phyloP scores from a whole-genome alignment of 2,113 vertebrate genomes.

The Etheostoma cragini region DNA sequence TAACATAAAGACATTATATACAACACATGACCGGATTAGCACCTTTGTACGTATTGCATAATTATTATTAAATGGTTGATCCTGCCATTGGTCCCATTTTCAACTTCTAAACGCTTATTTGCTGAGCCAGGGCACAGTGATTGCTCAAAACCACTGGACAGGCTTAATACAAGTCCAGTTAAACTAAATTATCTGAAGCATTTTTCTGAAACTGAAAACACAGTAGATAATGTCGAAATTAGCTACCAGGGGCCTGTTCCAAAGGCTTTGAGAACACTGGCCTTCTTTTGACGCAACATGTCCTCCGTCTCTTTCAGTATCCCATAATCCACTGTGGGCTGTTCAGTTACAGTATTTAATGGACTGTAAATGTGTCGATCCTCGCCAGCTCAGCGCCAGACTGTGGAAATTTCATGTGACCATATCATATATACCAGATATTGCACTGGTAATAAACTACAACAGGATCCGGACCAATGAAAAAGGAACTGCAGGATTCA shows the following conservation, averaged over 20 bases:
- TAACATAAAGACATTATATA: constrained; percentile 18
- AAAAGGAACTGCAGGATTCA: background rate
- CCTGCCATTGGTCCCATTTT: background rate
- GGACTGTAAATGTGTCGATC: background rate
- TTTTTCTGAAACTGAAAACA: background rate
- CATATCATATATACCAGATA: background rate
- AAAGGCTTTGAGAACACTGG: background rate
- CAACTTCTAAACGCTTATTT: background rate
- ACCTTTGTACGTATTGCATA: constrained; percentile 13
- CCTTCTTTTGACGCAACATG: background rate
- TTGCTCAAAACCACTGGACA: background rate
- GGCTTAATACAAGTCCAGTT: background rate
- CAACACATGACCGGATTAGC: constrained; percentile 28
- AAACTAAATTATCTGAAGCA: background rate
- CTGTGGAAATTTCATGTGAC: background rate
- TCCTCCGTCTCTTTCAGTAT: background rate
- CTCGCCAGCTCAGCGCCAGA: background rate
- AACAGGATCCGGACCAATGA: background rate
- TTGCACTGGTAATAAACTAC: background rate
- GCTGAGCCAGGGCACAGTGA: background rate
- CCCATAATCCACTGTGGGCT: background rate
- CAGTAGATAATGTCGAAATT: background rate
- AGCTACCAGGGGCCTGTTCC: background rate
- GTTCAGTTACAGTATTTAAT: background rate
- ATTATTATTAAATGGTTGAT: constrained; percentile 23